Evolutionary conservation across 2,797 vertebrate genomes (phyloP).

Genomic region (Falco rusticolus): DNA sequence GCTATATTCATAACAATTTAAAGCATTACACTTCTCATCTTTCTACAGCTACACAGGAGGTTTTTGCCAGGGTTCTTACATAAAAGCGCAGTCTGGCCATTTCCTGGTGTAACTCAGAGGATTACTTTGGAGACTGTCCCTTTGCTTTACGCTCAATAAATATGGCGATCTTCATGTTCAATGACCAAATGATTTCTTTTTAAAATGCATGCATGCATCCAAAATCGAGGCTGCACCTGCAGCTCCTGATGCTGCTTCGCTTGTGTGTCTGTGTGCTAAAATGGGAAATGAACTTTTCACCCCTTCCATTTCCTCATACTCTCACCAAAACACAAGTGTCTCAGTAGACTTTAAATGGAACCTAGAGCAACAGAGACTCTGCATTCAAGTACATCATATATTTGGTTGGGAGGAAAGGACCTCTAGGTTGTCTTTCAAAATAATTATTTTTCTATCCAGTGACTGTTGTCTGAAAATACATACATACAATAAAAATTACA

Average conservation of each 20-base stretch:
- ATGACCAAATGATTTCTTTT: slow-evolving; percentile 18
- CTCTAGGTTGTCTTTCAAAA: not conserved
- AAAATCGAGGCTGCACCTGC: slow-evolving; percentile 43
- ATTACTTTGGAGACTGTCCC: not conserved
- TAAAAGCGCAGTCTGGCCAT: not conserved
- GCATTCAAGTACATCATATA: not conserved
- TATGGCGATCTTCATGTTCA: not conserved
- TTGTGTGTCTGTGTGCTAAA: not conserved
- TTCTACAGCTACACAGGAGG: not conserved
- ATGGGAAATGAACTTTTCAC: slow-evolving; percentile 43
- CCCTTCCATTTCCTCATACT: not conserved
- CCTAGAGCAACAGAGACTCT: not conserved
- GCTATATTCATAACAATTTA: not conserved
- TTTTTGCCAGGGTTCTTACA: not conserved
- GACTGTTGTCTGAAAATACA: not conserved
- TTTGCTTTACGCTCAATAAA: not conserved
- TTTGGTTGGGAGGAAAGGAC: not conserved
- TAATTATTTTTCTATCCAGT: not conserved
- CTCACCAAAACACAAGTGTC: slow-evolving; percentile 1
- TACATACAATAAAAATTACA: not conserved
- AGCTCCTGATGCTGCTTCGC: not conserved
- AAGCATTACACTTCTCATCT: not conserved
- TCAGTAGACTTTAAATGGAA: slow-evolving; percentile 59
- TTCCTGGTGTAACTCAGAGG: not conserved
- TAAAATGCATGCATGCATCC: not conserved